Base-by-base conservation (phyloP, 2,888 invertebrate species). In the Xestia sexstrigata region DNA sequence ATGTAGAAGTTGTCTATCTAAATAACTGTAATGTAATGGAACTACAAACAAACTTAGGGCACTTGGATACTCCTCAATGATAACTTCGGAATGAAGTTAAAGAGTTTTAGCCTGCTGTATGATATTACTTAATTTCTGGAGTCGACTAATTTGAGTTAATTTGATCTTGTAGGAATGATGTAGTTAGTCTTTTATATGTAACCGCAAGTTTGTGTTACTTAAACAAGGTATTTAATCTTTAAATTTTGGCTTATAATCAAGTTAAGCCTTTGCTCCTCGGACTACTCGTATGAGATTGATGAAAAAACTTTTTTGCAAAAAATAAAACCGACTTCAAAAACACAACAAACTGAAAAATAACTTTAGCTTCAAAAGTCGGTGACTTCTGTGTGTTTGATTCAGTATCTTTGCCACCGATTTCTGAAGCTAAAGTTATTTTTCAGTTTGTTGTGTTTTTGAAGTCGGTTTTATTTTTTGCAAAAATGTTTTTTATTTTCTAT, bases 11-110 rank as follows among this genome's bases (percentile, higher is more conserved):
- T 72, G 15, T 47, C 65, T 20, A 80, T 84, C 70, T 65, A 81
- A 80, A 72, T 72, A 73, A 62, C 47, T 35, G 55, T 83, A 83
- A 81, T 83, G 47, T 26, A 77, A 83, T 81, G 47, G 7, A 81
- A 79, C 78, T 62, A 82, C 58, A 82, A 78, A 81, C 55, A 63
- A 70, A 84, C 60, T 81, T 69, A 73, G 70, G 70, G 55, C 55
- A 39, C 76, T 79, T 39, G 45, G 49, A 77, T 75, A 87, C 74
- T 75, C 39, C n/a, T 69, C 65, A 63, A 67, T 55, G 60, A 63
- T 68, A 69, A 79, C 84, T 88, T 84, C 26, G 47, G 7, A 73
- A 85, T 63, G 42, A 81, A 81, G 45, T 70, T 72, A 70, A 81
- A 75, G 75, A 63, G 63, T 81, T 81, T 23, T 15, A 39, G 13